Percentiles rank a stretch among this genome's conserved stretches.
phyloP scores from a whole-genome alignment of 2,888 invertebrate genomes.

The Lasioglossum morio region DNA sequence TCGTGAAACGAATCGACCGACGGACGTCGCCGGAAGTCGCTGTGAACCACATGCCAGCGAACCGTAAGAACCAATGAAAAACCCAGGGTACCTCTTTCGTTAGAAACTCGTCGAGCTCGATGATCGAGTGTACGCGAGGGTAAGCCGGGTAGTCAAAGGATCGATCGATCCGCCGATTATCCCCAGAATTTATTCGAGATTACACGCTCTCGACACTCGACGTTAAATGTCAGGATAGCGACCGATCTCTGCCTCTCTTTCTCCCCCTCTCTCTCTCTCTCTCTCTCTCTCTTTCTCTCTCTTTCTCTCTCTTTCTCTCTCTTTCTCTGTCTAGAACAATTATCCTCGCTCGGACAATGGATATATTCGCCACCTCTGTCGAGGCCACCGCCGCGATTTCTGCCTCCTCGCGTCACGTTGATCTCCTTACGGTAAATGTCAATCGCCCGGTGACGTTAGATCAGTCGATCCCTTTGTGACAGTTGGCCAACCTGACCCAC shows the following conservation, averaged over 20 bases:
- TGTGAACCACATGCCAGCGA: neutral
- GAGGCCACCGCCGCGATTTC: neutral
- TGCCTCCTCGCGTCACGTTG: slow-evolving; percentile 26
- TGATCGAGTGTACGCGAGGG: neutral
- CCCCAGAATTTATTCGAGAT: slow-evolving; percentile 20
- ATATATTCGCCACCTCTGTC: slow-evolving; percentile 50
- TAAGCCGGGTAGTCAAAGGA: neutral
- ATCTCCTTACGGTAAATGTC: slow-evolving; percentile 65
- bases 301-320: neutral
- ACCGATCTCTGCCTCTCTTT: neutral
- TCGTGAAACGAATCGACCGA: neutral
- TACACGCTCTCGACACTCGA: slow-evolving; percentile 11
- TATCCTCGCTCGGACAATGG: slow-evolving; percentile 39
- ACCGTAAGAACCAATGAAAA: neutral
- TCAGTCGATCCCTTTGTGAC: slow-evolving; percentile 68
- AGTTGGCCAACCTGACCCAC: slow-evolving; percentile 73
- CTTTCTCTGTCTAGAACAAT: slow-evolving; percentile 11
- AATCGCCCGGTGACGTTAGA: slow-evolving; percentile 68
- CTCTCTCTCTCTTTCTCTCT: neutral
- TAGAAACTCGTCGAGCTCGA: neutral
- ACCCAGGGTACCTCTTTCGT: neutral
- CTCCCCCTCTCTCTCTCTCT: neutral
- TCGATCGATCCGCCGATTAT: slow-evolving; percentile 29
- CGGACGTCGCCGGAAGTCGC: neutral
- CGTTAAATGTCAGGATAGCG: slow-evolving; percentile 49